phyloP scores from a whole-genome alignment of 2,888 invertebrate species.

The Augochlorella aurata region DNA sequence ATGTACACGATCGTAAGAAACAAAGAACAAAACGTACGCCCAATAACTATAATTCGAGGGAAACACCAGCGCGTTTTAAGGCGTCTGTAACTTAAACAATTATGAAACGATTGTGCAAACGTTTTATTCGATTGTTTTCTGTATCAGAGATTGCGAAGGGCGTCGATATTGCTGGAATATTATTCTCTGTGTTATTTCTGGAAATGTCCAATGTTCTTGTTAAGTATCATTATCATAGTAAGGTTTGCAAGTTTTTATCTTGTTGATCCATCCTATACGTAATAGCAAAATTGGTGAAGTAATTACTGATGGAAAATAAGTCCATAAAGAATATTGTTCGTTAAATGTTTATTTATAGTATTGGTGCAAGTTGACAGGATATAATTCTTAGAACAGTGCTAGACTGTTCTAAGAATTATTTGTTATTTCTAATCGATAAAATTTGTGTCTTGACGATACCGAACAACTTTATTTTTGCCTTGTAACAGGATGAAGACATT shows the following conservation, averaged over 20 bases:
- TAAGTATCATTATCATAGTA: conserved; percentile 18
- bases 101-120: conserved; percentile 1
- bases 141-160: background rate
- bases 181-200: background rate
- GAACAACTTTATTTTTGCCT: background rate
- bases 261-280: conserved; percentile 9
- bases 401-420: conserved; percentile 5
- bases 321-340: conserved; percentile 39
- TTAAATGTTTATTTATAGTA: conserved; percentile 46
- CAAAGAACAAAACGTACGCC: too few relatives aligned
- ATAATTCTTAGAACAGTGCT: background rate
- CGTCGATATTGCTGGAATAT: conserved; percentile 16
- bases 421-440: background rate
- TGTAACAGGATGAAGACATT: background rate
- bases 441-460: background rate
- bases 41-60: too few relatives aligned
- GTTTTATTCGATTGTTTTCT: background rate
- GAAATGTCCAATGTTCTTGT: conserved; percentile 34
- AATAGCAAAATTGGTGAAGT: background rate
- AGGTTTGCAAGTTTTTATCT: conserved; percentile 9
- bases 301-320: conserved; percentile 56
- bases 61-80: background rate
- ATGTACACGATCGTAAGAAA: background rate
- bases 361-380: conserved; percentile 28
- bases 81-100: background rate